Evolutionary conservation across 2,113 vertebrate genomes (phyloP).

Genomic region (Cyprinodon variegatus): DNA sequence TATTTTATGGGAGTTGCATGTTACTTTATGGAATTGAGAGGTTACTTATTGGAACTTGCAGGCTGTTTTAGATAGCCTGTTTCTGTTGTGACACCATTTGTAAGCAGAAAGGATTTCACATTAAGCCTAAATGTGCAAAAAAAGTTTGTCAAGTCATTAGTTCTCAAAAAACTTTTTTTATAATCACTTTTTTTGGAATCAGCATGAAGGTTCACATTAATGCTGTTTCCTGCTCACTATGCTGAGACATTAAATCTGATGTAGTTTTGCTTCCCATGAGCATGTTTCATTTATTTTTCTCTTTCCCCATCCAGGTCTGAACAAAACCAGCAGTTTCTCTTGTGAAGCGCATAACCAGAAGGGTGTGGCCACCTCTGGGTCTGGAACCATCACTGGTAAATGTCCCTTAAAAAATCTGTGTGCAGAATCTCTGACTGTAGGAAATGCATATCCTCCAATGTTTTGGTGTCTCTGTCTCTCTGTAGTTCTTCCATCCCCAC

Average conservation of each 20-base stretch:
- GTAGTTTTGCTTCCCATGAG: neutral
- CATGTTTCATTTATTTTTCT: neutral
- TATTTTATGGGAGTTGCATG: too few relatives aligned
- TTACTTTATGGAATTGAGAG: too few relatives aligned
- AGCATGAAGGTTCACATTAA: neutral
- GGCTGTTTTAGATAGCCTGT: too few relatives aligned
- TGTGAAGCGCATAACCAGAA: slow-evolving; percentile 89
- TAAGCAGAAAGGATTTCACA: neutral
- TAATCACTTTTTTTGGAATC: neutral
- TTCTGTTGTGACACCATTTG: too few relatives aligned
- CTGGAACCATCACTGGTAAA: slow-evolving; percentile 85
- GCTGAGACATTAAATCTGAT: neutral
- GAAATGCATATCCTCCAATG: neutral
- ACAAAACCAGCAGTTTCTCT: slow-evolving; percentile 86
- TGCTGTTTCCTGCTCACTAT: neutral
- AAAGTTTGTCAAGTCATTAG: neutral
- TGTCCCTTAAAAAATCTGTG: neutral
- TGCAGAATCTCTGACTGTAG: neutral
- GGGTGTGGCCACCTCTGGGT: slow-evolving; percentile 86
- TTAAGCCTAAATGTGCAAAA: neutral
- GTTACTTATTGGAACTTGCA: too few relatives aligned
- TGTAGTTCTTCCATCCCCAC: slow-evolving; percentile 83
- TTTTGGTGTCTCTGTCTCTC: neutral
- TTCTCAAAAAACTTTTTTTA: neutral
- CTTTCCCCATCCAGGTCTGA: slow-evolving; percentile 77